phyloP scores from a whole-genome alignment of 2,113 vertebrate species.

The Pterocles gutturalis region DNA sequence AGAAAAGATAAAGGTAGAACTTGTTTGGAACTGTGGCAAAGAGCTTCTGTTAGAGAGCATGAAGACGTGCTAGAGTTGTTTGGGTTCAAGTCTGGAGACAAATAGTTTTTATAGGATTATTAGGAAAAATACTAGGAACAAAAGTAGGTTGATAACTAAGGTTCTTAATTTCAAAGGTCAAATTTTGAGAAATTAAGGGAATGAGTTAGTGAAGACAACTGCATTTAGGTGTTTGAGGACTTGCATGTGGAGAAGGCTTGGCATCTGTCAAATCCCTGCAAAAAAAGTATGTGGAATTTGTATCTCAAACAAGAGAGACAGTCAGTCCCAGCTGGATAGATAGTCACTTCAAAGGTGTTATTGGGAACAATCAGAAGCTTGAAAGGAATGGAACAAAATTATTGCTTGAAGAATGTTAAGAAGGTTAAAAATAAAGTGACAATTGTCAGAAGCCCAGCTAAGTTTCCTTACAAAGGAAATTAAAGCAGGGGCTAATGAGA shows the following conservation, averaged over 20 bases:
- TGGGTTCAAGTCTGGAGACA: not conserved
- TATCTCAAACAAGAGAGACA: not conserved
- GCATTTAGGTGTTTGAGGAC: not conserved
- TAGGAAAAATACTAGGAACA: not conserved
- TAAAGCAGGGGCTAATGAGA: conserved; percentile 34
- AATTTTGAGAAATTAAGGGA: not conserved
- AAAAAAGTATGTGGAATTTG: not conserved
- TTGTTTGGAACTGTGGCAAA: not conserved
- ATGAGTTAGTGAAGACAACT: not conserved
- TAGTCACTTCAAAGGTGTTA: not conserved
- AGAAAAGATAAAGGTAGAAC: not conserved
- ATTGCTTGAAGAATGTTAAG: conserved; percentile 37
- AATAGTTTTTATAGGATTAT: not conserved
- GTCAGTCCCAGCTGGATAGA: conserved; percentile 12
- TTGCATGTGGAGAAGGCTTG: not conserved
- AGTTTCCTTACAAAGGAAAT: conserved; percentile 44
- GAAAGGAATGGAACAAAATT: conserved; percentile 18
- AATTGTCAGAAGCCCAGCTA: conserved; percentile 24
- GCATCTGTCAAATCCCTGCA: not conserved
- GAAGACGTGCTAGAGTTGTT: not conserved
- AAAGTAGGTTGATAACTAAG: not conserved
- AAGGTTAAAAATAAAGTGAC: conserved; percentile 9
- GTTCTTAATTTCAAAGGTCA: not conserved
- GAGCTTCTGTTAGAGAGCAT: not conserved
- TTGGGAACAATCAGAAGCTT: conserved; percentile 9